Conservation (phyloP, 2,888 invertebrate genomes). For the Sphaerophoria rueppellii region DNA sequence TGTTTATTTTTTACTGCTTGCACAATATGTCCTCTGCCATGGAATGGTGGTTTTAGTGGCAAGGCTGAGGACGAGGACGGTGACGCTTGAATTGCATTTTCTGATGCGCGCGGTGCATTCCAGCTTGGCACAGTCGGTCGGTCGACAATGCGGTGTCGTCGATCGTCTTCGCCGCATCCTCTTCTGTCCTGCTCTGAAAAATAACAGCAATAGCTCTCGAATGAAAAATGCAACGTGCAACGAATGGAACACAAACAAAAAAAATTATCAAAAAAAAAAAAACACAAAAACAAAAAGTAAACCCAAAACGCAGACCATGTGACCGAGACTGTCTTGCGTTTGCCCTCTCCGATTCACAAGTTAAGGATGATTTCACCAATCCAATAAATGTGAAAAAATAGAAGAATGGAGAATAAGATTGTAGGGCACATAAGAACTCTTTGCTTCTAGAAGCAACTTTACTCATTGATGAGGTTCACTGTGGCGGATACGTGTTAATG, state of each 20-base stretch:
- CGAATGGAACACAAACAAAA: constrained; percentile 34
- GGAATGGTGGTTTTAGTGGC: constrained; percentile 28
- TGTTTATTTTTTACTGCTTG: constrained; percentile 29
- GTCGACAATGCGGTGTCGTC: no score
- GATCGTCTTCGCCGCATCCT: neutral
- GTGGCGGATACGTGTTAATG: no score
- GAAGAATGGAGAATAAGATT: no score
- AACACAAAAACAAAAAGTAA: no score
- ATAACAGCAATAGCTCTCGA: constrained; percentile 15
- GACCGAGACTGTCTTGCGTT: constrained; percentile 22
- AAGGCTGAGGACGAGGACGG: constrained; percentile 54
- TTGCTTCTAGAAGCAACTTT: no score
- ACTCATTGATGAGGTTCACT: no score
- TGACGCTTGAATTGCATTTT: constrained; percentile 64
- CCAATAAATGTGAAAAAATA: neutral
- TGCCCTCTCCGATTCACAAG: neutral
- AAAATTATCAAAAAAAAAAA: no score
- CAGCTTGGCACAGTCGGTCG: constrained; percentile 15
- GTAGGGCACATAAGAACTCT: no score
- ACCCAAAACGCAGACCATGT: constrained; percentile 46
- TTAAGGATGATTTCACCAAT: constrained; percentile 16
- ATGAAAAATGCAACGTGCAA: constrained; percentile 57
- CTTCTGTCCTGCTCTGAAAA: constrained; percentile 9
- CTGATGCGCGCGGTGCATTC: constrained; percentile 68
- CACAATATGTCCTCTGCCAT: constrained; percentile 66